Conservation (phyloP, 2,888 invertebrate species). For the Keiferia lycopersicella region DNA sequence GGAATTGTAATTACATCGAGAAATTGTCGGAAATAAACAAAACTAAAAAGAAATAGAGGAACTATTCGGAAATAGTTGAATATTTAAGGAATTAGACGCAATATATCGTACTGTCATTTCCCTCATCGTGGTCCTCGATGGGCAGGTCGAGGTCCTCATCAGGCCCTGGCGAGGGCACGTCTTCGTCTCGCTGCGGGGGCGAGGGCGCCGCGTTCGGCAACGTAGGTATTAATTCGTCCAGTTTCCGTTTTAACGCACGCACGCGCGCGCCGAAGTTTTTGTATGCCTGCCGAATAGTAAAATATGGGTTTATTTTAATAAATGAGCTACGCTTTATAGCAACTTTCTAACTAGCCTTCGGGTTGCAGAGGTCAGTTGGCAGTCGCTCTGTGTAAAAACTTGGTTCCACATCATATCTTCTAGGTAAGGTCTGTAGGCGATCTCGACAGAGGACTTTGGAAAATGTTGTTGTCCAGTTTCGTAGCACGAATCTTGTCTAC, state of each 20-base stretch:
- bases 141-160: constrained; percentile 91
- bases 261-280: constrained; percentile 95
- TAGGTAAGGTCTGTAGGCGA: no score
- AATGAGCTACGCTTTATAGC: no score
- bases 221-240: constrained; percentile 89
- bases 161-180: constrained; percentile 87
- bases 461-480: no score
- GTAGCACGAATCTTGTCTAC: no score
- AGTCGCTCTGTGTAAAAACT: no score
- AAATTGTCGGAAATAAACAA: no score
- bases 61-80: background rate
- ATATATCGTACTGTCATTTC: constrained; percentile 52
- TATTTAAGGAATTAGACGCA: no score
- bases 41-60: background rate
- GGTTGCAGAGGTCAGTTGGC: no score
- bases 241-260: constrained; percentile 90
- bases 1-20: no score
- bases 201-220: constrained; percentile 74
- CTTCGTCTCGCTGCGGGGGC: constrained; percentile 83
- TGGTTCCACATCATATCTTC: no score
- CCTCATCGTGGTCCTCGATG: constrained; percentile 64
- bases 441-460: no score
- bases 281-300: constrained; percentile 86
- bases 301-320: background rate
- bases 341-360: no score